phyloP scores from a whole-genome alignment of 2,113 vertebrate species.

The Chelonoidis abingdonii region DNA sequence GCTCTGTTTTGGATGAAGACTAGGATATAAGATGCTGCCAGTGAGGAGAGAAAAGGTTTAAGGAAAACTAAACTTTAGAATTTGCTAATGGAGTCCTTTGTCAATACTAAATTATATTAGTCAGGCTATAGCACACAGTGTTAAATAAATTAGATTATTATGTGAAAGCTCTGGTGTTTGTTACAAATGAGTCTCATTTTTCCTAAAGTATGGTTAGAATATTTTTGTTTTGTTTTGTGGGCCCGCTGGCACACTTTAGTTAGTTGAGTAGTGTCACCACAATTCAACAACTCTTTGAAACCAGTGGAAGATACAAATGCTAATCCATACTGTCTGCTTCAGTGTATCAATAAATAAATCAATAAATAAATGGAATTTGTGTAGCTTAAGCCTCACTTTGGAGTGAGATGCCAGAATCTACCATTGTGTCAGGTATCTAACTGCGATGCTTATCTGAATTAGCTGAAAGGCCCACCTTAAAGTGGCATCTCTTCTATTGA shows the following conservation, averaged over 20 bases:
- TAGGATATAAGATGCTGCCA: background rate
- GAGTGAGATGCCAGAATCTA: background rate
- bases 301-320: background rate
- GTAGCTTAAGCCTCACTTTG: background rate
- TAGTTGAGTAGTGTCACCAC: background rate
- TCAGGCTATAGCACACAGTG: background rate
- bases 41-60: background rate
- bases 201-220: background rate
- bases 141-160: background rate
- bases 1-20: background rate
- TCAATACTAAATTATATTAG: background rate
- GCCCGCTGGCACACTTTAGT: background rate
- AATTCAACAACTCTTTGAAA: background rate
- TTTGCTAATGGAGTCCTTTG: background rate
- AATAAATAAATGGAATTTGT: background rate
- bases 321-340: background rate
- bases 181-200: background rate
- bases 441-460: background rate
- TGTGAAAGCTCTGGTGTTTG: background rate
- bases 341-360: background rate
- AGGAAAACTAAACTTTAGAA: background rate
- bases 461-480: background rate
- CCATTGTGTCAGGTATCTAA: background rate
- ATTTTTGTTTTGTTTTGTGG: background rate
- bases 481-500: background rate